Evolutionary conservation across 2,113 vertebrate species (phyloP).

Genomic region (Furnarius figulus): DNA sequence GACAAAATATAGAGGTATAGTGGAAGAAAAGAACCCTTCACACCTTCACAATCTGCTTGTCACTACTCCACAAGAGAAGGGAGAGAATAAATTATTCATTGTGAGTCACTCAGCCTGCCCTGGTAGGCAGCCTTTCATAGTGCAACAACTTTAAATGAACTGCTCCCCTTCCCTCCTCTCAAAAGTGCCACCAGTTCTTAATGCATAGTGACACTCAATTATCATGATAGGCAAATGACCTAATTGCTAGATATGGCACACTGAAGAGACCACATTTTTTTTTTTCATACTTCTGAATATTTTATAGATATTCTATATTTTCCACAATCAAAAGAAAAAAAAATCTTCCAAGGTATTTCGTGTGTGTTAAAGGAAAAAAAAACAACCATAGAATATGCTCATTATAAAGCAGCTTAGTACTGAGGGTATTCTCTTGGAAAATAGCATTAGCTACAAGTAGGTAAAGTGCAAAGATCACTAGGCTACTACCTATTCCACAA

Average conservation of each 20-base stretch:
- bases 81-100: constrained; percentile 40
- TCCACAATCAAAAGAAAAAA: not conserved
- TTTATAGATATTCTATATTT: constrained; percentile 6
- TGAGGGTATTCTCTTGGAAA: not conserved
- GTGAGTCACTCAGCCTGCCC: constrained; percentile 2
- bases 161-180: not conserved
- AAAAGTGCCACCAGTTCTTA: not conserved
- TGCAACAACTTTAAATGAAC: not conserved
- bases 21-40: not conserved
- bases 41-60: not conserved
- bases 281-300: not conserved
- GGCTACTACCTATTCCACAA: not conserved
- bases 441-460: not conserved
- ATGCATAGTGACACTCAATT: constrained; percentile 6
- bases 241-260: constrained; percentile 8
- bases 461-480: not conserved
- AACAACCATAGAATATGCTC: not conserved
- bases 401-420: not conserved
- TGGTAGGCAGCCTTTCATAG: not conserved
- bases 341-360: not conserved
- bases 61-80: not conserved
- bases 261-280: not conserved
- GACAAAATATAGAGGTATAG: not conserved
- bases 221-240: constrained; percentile 30
- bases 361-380: not conserved